A percentile compares a stretch with the other conserved stretches of the same genome.
Evolutionary conservation across 2,797 vertebrate genomes (phyloP).

Genomic region (Coreius guichenoti): DNA sequence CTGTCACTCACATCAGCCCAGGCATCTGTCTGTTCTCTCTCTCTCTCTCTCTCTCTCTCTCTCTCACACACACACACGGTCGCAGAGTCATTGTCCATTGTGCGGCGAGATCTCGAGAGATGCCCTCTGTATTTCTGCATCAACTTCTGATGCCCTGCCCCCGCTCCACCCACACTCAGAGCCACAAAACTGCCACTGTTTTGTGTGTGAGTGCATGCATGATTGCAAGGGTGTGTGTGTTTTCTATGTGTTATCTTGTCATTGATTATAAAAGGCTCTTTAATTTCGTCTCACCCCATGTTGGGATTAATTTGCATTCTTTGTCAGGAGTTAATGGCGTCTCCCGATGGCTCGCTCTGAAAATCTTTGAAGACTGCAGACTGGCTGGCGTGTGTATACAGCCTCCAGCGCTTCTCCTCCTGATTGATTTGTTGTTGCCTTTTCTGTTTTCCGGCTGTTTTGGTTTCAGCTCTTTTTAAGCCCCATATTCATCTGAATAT

Average conservation of each 20-base stretch:
- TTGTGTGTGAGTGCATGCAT: slow-evolving; percentile 11
- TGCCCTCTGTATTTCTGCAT: slow-evolving; percentile 8
- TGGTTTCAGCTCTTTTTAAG: slow-evolving; percentile 72
- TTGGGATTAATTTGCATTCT: slow-evolving; percentile 99
- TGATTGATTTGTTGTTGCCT: slow-evolving; percentile 90
- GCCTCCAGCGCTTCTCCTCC: slow-evolving; percentile 92
- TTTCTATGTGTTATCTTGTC: slow-evolving; percentile 87
- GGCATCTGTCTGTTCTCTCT: slow-evolving; percentile 92
- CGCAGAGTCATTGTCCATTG: slow-evolving; percentile 33
- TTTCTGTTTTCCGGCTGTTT: slow-evolving; percentile 70
- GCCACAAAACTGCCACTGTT: slow-evolving; percentile 22
- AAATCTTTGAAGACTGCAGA: slow-evolving; percentile 99
- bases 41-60: slow-evolving; percentile 72
- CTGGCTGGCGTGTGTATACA: slow-evolving; percentile 99
- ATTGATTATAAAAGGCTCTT: slow-evolving; percentile 98
- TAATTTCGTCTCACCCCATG: slow-evolving; percentile 99
- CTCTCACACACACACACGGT: not conserved
- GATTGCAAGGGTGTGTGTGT: slow-evolving; percentile 19
- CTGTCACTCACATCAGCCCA: slow-evolving; percentile 94
- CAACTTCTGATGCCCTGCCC: slow-evolving; percentile 50
- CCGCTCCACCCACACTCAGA: slow-evolving; percentile 60
- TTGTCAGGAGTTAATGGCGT: slow-evolving; percentile 99
- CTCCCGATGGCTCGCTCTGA: slow-evolving; percentile 91
- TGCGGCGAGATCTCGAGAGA: slow-evolving; percentile 12
- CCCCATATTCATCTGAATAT: slow-evolving; percentile 64